phyloP scores from a whole-genome alignment of 2,113 vertebrate genomes.

The Bubo blakistoni region DNA sequence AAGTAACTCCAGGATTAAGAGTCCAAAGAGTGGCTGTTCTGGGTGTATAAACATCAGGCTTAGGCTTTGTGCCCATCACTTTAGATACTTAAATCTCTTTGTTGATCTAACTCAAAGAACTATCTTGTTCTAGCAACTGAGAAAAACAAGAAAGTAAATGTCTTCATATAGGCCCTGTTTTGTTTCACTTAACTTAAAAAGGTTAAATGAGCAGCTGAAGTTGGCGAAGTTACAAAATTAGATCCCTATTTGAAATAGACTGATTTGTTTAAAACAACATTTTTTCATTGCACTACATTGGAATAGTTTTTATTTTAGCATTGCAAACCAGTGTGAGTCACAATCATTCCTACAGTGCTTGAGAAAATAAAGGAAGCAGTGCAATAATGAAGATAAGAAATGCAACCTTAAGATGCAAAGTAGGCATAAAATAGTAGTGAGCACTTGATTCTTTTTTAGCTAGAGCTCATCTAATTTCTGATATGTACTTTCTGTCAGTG shows the following conservation, averaged over 20 bases:
- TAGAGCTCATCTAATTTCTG: not conserved
- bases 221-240: not conserved
- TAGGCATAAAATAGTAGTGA: not conserved
- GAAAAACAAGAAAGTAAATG: not conserved
- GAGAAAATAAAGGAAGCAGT: not conserved
- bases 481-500: not conserved
- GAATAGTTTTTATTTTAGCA: not conserved
- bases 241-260: not conserved
- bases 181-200: not conserved
- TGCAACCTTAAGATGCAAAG: not conserved
- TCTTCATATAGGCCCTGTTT: not conserved
- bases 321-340: not conserved
- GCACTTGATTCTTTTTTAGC: not conserved
- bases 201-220: not conserved
- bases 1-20: not conserved
- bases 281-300: not conserved
- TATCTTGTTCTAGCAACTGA: not conserved
- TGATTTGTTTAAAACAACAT: not conserved
- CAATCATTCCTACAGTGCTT: not conserved
- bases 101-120: not conserved
- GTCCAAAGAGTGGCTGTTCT: not conserved
- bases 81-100: not conserved
- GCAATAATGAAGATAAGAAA: not conserved
- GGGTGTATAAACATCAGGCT: not conserved
- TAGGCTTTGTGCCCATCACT: not conserved